Base-by-base conservation (phyloP, 2,113 vertebrate species). In the Halichoeres trimaculatus region DNA sequence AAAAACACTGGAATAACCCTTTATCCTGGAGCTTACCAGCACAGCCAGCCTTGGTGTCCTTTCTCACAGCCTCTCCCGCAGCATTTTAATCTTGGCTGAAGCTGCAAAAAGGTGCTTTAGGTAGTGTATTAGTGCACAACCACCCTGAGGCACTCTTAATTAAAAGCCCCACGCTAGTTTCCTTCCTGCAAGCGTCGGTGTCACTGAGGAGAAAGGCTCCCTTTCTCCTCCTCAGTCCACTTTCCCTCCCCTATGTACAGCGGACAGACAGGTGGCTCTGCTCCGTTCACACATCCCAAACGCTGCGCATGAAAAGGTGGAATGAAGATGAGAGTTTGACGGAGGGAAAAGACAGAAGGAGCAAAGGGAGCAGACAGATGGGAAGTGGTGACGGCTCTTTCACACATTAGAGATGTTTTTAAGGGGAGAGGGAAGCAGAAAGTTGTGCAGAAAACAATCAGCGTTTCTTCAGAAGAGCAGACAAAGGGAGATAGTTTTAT, bases 61-160 rank as follows among this genome's bases (percentile, higher is more conserved):
- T 43, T n/a, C 40, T 78, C 45, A 40, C 43, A 51, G 48, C 14
- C 17, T 45, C 8, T 63, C 10, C 16, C 57, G 35, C 61, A 38
- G 67, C 47, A 57, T 70, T 56, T 66, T 75, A 58, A 81, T 80
- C 30, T 65, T 73, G 66, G 73, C 76, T 48, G 16, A 40, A 40
- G 36, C 65, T 53, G 24, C 3, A 20, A 47, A 41, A 77, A 62
- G 13, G 24, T 11, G 41, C 48, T 74, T 58, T 48, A 67, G 20
- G 54, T 57, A 54, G 48, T 55, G 23, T 70, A 43, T 17, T 22
- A 16, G 30, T 57, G 55, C 23, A 52, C 70, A 30, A 59, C 62
- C 71, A 55, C 75, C 72, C 81, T 34, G 74, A 72, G 83, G 80
- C 70, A 34, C 51, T 87, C 82, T 86, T 88, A 86, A 91, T 92